Conservation (phyloP, 2,888 invertebrate genomes). For the Apamea anceps region DNA sequence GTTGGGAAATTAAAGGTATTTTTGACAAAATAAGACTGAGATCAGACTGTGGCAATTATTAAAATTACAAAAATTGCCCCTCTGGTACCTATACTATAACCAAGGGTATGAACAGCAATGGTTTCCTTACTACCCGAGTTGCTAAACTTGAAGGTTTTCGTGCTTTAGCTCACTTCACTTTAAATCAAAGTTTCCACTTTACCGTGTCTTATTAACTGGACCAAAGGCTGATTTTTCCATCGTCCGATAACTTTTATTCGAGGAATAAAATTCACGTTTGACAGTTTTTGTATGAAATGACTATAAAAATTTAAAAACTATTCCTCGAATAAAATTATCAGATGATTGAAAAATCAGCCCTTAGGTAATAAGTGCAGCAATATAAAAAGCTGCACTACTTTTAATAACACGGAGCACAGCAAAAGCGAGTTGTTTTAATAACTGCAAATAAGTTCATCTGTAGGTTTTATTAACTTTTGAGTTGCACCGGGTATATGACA, state of each 20-base stretch:
- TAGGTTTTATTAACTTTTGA: conserved; percentile 3
- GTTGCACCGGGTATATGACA: not conserved
- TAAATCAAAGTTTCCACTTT: not conserved
- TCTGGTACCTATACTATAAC: too few species aligned
- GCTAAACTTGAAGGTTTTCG: not conserved
- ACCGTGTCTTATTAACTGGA: not conserved
- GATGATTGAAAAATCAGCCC: too few species aligned
- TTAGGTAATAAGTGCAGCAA: not conserved
- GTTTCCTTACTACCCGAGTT: not conserved
- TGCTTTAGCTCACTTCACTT: not conserved
- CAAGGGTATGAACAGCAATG: not conserved
- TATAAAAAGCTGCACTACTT: not conserved
- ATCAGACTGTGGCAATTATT: too few species aligned
- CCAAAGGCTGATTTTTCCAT: too few species aligned
- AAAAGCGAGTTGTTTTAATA: conserved; percentile 1
- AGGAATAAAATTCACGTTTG: too few species aligned
- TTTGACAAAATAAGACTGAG: too few species aligned
- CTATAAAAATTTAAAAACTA: too few species aligned
- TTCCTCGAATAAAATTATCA: too few species aligned
- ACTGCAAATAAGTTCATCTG: conserved; percentile 15
- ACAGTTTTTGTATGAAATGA: too few species aligned
- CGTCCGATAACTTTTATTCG: too few species aligned
- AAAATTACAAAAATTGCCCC: too few species aligned
- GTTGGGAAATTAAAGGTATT: too few species aligned
- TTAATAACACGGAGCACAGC: not conserved